Conservation (phyloP, 1,140 invertebrate species). For the Drosophila ananassae region DNA sequence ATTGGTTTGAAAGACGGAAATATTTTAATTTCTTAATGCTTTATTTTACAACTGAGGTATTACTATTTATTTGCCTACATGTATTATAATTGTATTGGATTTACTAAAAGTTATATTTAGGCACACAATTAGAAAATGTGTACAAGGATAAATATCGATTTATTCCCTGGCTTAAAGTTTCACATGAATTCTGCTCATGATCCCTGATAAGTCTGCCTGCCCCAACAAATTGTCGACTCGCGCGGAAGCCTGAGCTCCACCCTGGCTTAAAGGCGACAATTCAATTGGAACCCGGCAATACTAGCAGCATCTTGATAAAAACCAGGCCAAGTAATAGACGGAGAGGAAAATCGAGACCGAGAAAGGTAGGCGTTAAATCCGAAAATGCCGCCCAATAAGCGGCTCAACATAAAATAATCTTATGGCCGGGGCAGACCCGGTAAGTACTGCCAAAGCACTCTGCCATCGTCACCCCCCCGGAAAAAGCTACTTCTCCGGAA, state of each 20-base stretch:
- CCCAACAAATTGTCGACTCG: slow-evolving; percentile 1
- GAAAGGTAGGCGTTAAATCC: slow-evolving; percentile 37
- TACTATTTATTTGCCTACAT: no score
- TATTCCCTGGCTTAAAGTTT: background rate
- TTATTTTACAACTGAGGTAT: no score
- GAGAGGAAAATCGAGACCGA: slow-evolving; percentile 6
- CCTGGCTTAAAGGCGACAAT: slow-evolving; percentile 37
- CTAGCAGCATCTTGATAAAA: slow-evolving; percentile 41
- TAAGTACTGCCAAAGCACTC: slow-evolving; percentile 73
- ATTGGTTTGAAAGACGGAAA: background rate
- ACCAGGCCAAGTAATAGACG: slow-evolving; percentile 1
- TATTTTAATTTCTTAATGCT: no score
- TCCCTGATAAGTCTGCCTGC: slow-evolving; percentile 9
- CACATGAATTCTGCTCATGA: background rate
- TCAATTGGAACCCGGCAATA: slow-evolving; percentile 32
- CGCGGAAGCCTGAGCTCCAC: background rate
- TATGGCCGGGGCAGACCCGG: slow-evolving; percentile 57
- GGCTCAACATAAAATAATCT: slow-evolving; percentile 76
- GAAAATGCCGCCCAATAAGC: slow-evolving; percentile 60
- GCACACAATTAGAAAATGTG: background rate
- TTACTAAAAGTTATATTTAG: background rate
- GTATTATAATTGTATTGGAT: background rate
- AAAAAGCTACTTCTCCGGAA: slow-evolving; percentile 15
- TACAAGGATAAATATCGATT: background rate
- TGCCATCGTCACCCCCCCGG: slow-evolving; percentile 30